Evolutionary conservation across 2,888 invertebrate genomes (phyloP).

Genomic region (Acheta domesticus): DNA sequence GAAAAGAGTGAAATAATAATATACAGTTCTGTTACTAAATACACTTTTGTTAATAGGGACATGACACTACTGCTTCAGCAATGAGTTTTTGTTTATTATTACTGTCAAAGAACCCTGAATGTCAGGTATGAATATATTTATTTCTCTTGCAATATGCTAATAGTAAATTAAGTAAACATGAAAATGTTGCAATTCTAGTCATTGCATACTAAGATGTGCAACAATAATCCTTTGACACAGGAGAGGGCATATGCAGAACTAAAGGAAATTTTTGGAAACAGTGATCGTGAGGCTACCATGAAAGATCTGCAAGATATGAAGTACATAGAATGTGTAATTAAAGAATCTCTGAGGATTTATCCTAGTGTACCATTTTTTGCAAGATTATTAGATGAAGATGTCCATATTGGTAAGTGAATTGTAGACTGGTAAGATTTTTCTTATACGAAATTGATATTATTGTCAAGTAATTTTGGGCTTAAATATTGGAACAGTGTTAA

Average conservation of each 20-base stretch:
- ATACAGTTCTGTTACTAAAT: background rate
- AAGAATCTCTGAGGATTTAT: slow-evolving; percentile 62
- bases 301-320: slow-evolving; percentile 61
- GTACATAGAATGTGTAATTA: slow-evolving; percentile 67
- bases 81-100: slow-evolving; percentile 41
- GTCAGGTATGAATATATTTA: slow-evolving; percentile 40
- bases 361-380: slow-evolving; percentile 59
- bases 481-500: too few species aligned
- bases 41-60: slow-evolving; percentile 37
- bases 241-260: slow-evolving; percentile 52
- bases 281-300: slow-evolving; percentile 52
- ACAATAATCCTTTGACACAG: slow-evolving; percentile 40
- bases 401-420: slow-evolving; percentile 31
- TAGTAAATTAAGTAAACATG: too few species aligned
- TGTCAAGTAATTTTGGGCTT: too few species aligned
- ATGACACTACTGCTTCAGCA: slow-evolving; percentile 43
- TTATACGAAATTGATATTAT: too few species aligned
- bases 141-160: background rate
- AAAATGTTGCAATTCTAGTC: too few species aligned
- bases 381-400: slow-evolving; percentile 38
- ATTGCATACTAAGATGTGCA: too few species aligned
- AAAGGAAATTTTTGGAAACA: slow-evolving; percentile 50
- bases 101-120: slow-evolving; percentile 38
- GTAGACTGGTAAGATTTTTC: too few species aligned
- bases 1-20: background rate